These are phyloP conservation scores for Aphrophora alni DNA, from an alignment of 2,888 invertebrate genomes.

Conservation along the genomic window DNA sequence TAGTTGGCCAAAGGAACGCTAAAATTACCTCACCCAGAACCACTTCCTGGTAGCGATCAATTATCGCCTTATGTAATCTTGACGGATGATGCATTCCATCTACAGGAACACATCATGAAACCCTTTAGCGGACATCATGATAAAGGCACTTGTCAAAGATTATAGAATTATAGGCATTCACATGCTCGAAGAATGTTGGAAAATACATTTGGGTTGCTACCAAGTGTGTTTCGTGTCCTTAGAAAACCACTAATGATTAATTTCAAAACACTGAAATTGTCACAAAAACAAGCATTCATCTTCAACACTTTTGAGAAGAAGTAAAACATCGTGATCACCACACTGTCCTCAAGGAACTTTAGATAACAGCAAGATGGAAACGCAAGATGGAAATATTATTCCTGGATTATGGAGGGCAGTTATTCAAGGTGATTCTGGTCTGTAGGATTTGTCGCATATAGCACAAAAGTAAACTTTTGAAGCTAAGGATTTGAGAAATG, in stretches of 20 bases:
- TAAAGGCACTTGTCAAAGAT: neutral
- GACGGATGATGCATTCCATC: neutral
- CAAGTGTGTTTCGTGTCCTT: neutral
- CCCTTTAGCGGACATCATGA: neutral
- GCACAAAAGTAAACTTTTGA: neutral
- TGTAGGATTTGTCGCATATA: neutral
- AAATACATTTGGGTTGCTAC: neutral
- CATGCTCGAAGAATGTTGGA: neutral
- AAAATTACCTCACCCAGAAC: neutral
- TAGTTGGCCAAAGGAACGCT: neutral
- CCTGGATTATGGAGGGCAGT: conserved; percentile 10
- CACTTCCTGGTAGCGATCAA: neutral
- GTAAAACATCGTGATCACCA: no score
- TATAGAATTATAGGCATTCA: neutral
- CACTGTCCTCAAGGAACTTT: neutral
- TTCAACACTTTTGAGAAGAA: neutral
- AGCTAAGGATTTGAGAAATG: neutral
- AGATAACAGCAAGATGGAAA: no score
- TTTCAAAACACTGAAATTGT: neutral
- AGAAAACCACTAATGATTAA: no score
- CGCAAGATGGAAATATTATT: neutral
- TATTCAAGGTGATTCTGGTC: neutral
- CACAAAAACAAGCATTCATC: neutral
- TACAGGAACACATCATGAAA: neutral
- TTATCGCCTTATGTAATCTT: neutral